Conservation (phyloP, 2,797 vertebrate genomes). For the Nothura maculosa region DNA sequence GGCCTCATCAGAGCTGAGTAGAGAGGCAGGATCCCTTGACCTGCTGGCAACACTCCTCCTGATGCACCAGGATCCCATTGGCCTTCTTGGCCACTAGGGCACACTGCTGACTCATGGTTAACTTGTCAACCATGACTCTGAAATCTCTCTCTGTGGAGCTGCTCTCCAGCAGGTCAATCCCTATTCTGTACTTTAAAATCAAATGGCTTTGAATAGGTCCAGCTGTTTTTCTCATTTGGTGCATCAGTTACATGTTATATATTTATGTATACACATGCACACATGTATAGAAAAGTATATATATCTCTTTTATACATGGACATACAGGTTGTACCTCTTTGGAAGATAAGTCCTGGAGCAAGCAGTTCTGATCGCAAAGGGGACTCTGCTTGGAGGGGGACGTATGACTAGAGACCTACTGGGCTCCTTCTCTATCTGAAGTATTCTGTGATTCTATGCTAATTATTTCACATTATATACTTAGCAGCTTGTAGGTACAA, state of each 20-base stretch:
- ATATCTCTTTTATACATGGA: not conserved
- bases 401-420: not conserved
- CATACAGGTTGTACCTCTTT: not conserved
- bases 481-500: not conserved
- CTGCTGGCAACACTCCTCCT: no score
- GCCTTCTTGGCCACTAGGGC: no score
- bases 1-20: no score
- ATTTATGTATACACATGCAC: not conserved
- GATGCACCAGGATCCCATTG: no score
- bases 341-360: not conserved
- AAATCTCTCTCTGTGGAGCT: no score
- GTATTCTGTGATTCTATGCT: not conserved
- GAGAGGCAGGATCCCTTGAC: no score
- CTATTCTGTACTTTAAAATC: not conserved
- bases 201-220: conserved; percentile 22
- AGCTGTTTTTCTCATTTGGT: not conserved
- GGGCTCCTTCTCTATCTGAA: not conserved
- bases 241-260: not conserved
- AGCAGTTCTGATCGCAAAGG: not conserved
- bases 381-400: not conserved
- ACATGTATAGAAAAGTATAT: not conserved
- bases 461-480: not conserved
- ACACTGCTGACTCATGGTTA: no score
- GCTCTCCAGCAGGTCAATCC: no score
- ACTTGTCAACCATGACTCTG: no score